Evolutionary conservation across 2,888 invertebrate species (phyloP).

Genomic region (Cryptus armator): DNA sequence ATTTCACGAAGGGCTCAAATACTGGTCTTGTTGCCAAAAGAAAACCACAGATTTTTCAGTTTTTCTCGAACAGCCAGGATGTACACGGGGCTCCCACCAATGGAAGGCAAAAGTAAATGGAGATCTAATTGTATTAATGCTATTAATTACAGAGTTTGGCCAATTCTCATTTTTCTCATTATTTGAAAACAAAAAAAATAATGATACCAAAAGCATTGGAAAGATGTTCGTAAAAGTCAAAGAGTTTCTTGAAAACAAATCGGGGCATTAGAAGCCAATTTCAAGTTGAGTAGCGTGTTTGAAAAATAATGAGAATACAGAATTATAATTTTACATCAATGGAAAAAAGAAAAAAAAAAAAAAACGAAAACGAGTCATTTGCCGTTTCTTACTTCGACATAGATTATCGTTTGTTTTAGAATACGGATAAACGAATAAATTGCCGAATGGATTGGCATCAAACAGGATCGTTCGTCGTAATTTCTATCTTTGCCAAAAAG

Average conservation of each 20-base stretch:
- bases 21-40: slow-evolving; percentile 98
- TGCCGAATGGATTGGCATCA: slow-evolving; percentile 99
- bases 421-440: slow-evolving; percentile 86
- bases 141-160: not conserved
- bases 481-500: slow-evolving; percentile 96
- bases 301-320: too few relatives aligned
- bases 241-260: not conserved
- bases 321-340: too few relatives aligned
- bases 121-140: not conserved
- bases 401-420: slow-evolving; percentile 83
- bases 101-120: slow-evolving; percentile 92
- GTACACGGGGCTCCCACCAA: slow-evolving; percentile 93
- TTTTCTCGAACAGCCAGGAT: slow-evolving; percentile 97
- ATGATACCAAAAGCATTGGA: too few relatives aligned
- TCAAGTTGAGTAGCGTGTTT: too few relatives aligned
- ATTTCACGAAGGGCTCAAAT: slow-evolving; percentile 98
- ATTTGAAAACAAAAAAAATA: not conserved
- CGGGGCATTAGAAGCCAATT: too few relatives aligned
- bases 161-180: not conserved
- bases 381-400: too few relatives aligned
- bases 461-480: slow-evolving; percentile 93
- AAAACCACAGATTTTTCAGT: slow-evolving; percentile 96
- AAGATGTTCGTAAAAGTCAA: not conserved
- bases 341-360: too few relatives aligned
- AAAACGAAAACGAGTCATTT: too few relatives aligned